Base-by-base conservation (phyloP, 1,140 invertebrate genomes). In the Proctacanthus coquilletti region DNA sequence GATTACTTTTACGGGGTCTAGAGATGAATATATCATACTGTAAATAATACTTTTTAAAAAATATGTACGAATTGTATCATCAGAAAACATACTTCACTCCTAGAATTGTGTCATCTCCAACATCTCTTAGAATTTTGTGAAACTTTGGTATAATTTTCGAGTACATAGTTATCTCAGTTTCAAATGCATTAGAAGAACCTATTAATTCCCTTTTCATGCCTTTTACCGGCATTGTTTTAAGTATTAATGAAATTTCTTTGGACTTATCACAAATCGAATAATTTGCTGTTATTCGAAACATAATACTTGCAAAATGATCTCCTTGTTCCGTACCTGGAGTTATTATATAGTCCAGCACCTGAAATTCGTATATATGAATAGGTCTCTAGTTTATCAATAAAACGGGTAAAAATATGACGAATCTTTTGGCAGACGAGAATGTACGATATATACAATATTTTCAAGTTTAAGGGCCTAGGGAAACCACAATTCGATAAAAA, bases 241-340 rank as follows among this genome's bases (percentile, higher is more conserved):
- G n/a, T 4, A 35, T 35, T 19, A 35, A 35, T 5, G 34, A 35
- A 4, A 19, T 35, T n/a, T n/a, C n/a, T n/a, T n/a, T n/a, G 20
- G 48, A 32, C 4, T 14, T 21, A 11, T 46, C 48, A 5, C 33
- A 34, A 32, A 35, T 14, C 43, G 40, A 3, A 29, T 38, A 58
- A 4, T 43, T 30, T 10, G 53, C 43, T 8, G 43, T 42, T 0
- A 58, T 44, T 4, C 56, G 47, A 8, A 50, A 52, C 53, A 59
- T 59, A 4, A 59, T 41, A 42, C 56, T 59, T 14, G 56, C 52
- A 39, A 59, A 59, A 21, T 59, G 58, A 9, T 59, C 56, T 2
- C 56, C 56, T 31, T 59, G 58, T 25, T 45, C 39, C 1, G 52
- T 58, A 2, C 52, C 55, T 1, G 55, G 54, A n/a, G 43, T 52